phyloP scores from a whole-genome alignment of 1,140 invertebrate species.

The Drosophila leontia region DNA sequence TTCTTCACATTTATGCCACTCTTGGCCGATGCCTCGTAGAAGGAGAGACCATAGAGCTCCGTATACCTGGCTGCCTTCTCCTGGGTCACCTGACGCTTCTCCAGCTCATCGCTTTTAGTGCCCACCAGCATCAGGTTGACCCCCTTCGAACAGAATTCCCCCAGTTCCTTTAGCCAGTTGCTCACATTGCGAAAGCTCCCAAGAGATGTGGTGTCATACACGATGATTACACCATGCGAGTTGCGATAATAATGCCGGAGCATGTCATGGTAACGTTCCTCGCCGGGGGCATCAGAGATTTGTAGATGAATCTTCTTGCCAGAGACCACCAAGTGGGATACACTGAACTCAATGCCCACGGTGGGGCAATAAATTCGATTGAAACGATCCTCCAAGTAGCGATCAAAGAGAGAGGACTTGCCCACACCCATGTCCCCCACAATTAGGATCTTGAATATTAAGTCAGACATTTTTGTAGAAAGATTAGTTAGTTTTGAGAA shows the following conservation, averaged over 20 bases:
- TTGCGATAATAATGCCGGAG: constrained; percentile 21
- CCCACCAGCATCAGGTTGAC: constrained; percentile 44
- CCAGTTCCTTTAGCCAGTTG: constrained; percentile 42
- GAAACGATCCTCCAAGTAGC: constrained; percentile 23
- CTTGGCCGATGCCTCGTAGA: constrained; percentile 43
- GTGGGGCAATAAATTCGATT: constrained; percentile 15
- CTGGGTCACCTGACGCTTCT: constrained; percentile 27
- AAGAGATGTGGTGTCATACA: constrained; percentile 39
- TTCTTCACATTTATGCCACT: constrained; percentile 43
- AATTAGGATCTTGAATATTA: constrained; percentile 44
- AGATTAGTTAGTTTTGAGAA: no score
- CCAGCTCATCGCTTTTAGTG: constrained; percentile 44
- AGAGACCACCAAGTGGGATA: constrained; percentile 24
- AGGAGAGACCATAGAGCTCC: not conserved
- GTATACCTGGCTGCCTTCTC: constrained; percentile 13
- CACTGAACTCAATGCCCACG: constrained; percentile 36
- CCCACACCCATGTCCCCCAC: constrained; percentile 54
- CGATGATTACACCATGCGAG: constrained; percentile 42
- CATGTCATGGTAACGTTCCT: constrained; percentile 44
- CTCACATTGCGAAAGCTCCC: constrained; percentile 15
- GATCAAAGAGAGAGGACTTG: constrained; percentile 41
- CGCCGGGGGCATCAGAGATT: constrained; percentile 55
- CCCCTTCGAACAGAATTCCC: not conserved
- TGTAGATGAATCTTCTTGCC: constrained; percentile 27
- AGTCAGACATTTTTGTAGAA: not conserved